Base-by-base conservation (phyloP, 2,888 invertebrate genomes). In the Schizotus pectinicornis region DNA sequence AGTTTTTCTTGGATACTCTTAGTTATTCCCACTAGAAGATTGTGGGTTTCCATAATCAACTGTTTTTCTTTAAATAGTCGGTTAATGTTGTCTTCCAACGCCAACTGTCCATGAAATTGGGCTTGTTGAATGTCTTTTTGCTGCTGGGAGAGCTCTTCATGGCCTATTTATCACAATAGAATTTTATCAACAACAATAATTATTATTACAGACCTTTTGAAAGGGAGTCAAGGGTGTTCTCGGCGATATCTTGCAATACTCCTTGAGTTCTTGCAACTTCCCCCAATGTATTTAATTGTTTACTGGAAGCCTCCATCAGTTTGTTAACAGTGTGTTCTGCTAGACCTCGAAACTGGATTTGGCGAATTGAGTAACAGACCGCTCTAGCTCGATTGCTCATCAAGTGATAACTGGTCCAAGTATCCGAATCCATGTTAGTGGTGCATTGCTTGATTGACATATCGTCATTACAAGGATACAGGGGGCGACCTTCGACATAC, bases 321-420 rank as follows among this genome's bases (percentile, higher is more conserved):
- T 84, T 82, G 74, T 88, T 88, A 8, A 88, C 85, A 0, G 88
- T 85, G 59, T 84, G 79, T 75, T 88, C 88, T 1, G 87, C 85
- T 43, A 87, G 77, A 12, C 85, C 85, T 46, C 86, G 80, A 75
- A 88, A 88, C 72, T 88, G 88, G 33, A 82, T 81, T 72, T 86
- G 86, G 49, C 88, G 80, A 11, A 86, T 81, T 9, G 85, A 79
- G 68, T 87, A 86, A 70, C 89, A 89, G 55, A 89, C 85, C n/a
- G 88, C 86, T 59, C 86, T 79, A 0, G 87, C 88, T 66, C 88
- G 76, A 71, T 88, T 88, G 62, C 84, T 85, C 77, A 88, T 85
- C 47, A 88, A 79, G 73, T 87, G 87, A 71, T 88, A 89, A n/a
- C 85, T 84, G 70, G 87, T 88, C 88, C 88, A 88, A 41, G 84